Evolutionary conservation across 2,888 invertebrate genomes (phyloP).

Genomic region (Xanthorhoe spadicearia): DNA sequence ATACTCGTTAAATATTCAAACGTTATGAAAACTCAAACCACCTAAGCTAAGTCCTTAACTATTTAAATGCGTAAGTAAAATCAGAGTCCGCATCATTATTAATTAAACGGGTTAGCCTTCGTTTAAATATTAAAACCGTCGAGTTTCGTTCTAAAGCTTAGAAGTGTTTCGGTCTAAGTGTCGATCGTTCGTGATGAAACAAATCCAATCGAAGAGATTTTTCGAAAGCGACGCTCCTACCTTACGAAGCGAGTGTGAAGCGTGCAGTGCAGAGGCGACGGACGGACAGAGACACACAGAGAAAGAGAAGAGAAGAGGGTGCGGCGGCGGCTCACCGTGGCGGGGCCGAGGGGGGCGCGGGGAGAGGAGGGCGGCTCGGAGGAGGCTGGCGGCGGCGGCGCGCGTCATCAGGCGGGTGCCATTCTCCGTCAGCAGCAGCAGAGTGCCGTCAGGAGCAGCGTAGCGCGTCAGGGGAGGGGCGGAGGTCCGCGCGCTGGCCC

Average conservation of each 20-base stretch:
- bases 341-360: slow-evolving; percentile 82
- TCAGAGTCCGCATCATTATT: slow-evolving; percentile 47
- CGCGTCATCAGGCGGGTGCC: slow-evolving; percentile 85
- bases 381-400: slow-evolving; percentile 81
- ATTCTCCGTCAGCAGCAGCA: slow-evolving; percentile 87
- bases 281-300: slow-evolving; percentile 80
- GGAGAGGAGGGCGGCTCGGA: slow-evolving; percentile 83
- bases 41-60: slow-evolving; percentile 48
- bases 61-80: slow-evolving; percentile 49
- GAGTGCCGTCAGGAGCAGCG: slow-evolving; percentile 86
- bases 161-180: slow-evolving; percentile 34
- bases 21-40: slow-evolving; percentile 43
- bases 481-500: slow-evolving; percentile 65
- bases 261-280: slow-evolving; percentile 83
- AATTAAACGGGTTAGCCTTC: slow-evolving; percentile 51
- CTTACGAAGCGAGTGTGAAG: slow-evolving; percentile 79
- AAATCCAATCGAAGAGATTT: slow-evolving; percentile 30
- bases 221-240: slow-evolving; percentile 73
- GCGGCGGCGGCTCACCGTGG: slow-evolving; percentile 82
- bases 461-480: slow-evolving; percentile 85
- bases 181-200: slow-evolving; percentile 35
- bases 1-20: slow-evolving; percentile 52
- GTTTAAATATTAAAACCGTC: slow-evolving; percentile 43
- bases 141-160: slow-evolving; percentile 44
- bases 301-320: slow-evolving; percentile 73